Evolutionary conservation across 1,140 invertebrate genomes (phyloP), one percentile per base, ranked within the genome.

Genomic region (Triops longicaudatus): DNA sequence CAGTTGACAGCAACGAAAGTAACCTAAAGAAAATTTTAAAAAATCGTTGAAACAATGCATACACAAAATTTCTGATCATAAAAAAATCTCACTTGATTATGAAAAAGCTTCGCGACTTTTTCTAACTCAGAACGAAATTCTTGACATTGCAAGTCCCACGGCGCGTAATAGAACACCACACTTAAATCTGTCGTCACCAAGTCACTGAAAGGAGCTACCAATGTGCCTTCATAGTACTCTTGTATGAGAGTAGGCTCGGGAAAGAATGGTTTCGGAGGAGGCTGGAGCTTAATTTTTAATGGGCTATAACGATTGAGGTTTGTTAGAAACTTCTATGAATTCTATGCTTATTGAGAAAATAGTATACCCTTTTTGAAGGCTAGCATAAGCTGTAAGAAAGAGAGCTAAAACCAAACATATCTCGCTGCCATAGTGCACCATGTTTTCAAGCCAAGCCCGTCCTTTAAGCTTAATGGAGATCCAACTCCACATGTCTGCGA

Each of bases 401-500:
- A 63, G 50, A 63, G 50, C 50, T 63, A 63, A 63, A 63, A 63
- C n/a, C 50, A 63, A 17, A 22, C 50, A 63, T n/a, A 63, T 63
- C 22, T 63, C 50, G 50, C 50, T 63, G 50, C 50, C 50, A 63
- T 63, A 63, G 14, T 63, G 50, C 22, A 63, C 14, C 50, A 63
- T 63, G 50, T 63, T 63, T 63, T 63, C 50, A 63, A 63, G 22
- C 50, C 50, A 63, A 63, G 50, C 50, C 50, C 22, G 50, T 63
- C 50, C 50, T 63, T 63, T 63, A 10, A 63, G 14, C 22, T 22
- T 63, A 63, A 63, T 63, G 50, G 50, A 63, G 50, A 22, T 63
- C 50, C 50, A 63, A 14, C 50, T 22, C 50, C 50, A 63, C 50
- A 63, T 63, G 14, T 63, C 50, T 9, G 17, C 50, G 14, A 63